A percentile compares a stretch with the other conserved stretches of the same genome.
Conservation (phyloP, 1,140 invertebrate species). For the Gonioctena quinquepunctata region DNA sequence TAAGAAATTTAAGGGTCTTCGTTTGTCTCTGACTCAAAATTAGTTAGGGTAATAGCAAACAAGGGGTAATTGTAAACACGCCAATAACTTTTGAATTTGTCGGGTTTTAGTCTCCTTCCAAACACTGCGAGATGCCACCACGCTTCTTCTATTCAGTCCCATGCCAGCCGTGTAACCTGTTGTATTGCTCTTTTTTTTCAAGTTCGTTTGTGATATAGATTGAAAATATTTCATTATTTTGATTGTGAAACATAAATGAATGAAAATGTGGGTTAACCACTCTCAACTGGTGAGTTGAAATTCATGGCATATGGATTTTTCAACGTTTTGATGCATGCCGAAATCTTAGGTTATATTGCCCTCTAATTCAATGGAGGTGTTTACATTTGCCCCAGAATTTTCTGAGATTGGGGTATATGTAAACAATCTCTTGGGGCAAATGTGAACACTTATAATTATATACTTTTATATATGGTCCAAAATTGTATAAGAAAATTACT, state of each 20-base stretch:
- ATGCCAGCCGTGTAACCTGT: neutral
- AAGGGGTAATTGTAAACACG: neutral
- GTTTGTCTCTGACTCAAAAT: too few relatives aligned
- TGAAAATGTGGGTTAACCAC: neutral
- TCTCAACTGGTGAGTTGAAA: neutral
- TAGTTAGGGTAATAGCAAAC: too few relatives aligned
- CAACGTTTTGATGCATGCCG: neutral
- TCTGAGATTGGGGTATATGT: neutral
- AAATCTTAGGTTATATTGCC: neutral
- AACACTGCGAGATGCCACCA: neutral
- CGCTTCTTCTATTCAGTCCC: neutral
- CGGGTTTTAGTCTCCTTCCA: neutral
- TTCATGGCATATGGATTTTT: neutral
- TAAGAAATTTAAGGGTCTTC: too few relatives aligned
- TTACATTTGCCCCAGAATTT: neutral
- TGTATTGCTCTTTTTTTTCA: neutral
- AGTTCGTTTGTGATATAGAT: neutral
- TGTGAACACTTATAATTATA: neutral
- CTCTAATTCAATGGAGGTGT: neutral
- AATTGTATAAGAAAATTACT: neutral
- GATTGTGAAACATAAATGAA: neutral
- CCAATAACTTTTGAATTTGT: neutral
- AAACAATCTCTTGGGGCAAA: neutral
- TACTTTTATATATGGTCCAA: neutral
- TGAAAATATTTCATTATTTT: neutral